Conservation (phyloP, 2,797 vertebrate genomes). For the Heterohyrax brucei region DNA sequence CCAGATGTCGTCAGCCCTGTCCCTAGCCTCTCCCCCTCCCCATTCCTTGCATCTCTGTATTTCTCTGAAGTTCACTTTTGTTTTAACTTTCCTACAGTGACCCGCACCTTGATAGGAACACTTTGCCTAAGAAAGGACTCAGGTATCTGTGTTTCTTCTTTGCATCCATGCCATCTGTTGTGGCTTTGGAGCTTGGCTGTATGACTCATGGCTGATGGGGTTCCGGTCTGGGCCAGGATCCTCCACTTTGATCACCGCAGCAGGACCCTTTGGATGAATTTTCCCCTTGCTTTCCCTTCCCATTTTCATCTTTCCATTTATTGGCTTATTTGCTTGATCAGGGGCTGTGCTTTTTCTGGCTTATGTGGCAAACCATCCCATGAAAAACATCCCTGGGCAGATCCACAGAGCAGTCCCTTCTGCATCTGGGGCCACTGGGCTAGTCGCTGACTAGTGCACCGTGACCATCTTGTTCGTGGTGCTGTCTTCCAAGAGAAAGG, state of each 20-base stretch:
- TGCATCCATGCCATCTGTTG: conserved; percentile 87
- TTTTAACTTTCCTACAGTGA: conserved; percentile 95
- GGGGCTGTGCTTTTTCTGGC: conserved; percentile 85
- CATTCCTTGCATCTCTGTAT: conserved; percentile 73
- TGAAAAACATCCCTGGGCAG: conserved; percentile 56
- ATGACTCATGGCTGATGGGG: conserved; percentile 86
- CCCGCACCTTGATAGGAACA: conserved; percentile 98
- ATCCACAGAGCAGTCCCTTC: conserved; percentile 70
- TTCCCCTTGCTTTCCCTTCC: background rate
- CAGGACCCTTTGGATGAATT: conserved; percentile 76
- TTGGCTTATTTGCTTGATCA: conserved; percentile 87
- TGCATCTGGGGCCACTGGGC: conserved; percentile 69
- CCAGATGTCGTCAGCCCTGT: conserved; percentile 69
- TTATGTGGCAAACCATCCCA: conserved; percentile 73
- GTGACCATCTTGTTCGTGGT: conserved; percentile 39
- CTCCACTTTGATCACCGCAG: conserved; percentile 87
- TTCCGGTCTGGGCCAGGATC: conserved; percentile 79
- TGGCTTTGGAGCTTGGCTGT: conserved; percentile 90
- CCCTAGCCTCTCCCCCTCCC: background rate
- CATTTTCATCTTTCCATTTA: conserved; percentile 78
- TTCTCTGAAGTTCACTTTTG: conserved; percentile 92
- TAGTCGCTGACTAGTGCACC: background rate
- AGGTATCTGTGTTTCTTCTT: conserved; percentile 94
- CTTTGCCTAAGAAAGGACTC: conserved; percentile 99
- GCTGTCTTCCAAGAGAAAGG: conserved; percentile 44